These are phyloP conservation scores for Drosophila nr. perissopoda DNA, from an alignment of 2,888 invertebrate species.

Conservation along the genomic window DNA sequence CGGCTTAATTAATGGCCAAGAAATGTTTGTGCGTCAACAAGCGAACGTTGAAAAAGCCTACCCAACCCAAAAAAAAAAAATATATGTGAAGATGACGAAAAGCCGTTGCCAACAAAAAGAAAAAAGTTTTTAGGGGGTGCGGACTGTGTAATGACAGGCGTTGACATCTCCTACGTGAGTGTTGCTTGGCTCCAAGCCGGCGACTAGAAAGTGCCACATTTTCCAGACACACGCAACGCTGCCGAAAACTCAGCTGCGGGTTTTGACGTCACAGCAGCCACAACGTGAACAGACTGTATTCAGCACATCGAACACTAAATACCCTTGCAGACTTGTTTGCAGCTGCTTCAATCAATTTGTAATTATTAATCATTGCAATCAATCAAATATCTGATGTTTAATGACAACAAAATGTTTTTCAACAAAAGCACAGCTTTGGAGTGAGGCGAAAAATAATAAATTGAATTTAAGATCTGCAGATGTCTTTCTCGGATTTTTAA, in stretches of 20 bases:
- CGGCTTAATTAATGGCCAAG: slow-evolving; percentile 75
- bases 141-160: slow-evolving; percentile 39
- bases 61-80: not conserved
- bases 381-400: not conserved
- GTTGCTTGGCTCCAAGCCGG: slow-evolving; percentile 20
- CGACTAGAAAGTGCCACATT: slow-evolving; percentile 55
- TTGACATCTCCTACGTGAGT: slow-evolving; percentile 59
- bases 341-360: not conserved
- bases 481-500: not conserved
- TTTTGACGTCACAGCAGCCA: slow-evolving; percentile 48
- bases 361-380: not conserved
- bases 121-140: slow-evolving; percentile 8
- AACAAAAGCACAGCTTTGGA: not conserved
- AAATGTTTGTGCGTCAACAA: slow-evolving; percentile 62
- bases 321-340: not conserved
- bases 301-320: not conserved
- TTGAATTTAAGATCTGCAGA: not conserved
- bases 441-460: not conserved
- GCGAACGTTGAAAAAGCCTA: slow-evolving; percentile 60
- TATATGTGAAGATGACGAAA: slow-evolving; percentile 54
- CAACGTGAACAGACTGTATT: not conserved
- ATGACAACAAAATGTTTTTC: not conserved
- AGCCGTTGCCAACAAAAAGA: slow-evolving; percentile 69
- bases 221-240: slow-evolving; percentile 43
- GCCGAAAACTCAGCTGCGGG: slow-evolving; percentile 27